These are phyloP conservation scores for Erebia palarica DNA, from an alignment of 2,888 invertebrate genomes.

Conservation along the genomic window DNA sequence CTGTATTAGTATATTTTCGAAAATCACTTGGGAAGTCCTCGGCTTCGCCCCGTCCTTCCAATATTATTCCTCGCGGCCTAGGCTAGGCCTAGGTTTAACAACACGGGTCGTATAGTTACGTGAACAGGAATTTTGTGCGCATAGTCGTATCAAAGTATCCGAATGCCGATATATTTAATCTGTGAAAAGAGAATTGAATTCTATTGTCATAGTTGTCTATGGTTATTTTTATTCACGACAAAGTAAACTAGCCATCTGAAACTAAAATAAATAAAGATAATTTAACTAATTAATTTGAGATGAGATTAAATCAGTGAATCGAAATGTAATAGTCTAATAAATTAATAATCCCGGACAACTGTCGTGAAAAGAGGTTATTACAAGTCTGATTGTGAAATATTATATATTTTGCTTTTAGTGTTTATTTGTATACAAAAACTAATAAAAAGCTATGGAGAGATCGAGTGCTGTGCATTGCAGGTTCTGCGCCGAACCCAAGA, in stretches of 20 bases:
- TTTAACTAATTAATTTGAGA: not conserved
- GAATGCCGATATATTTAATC: too few species aligned
- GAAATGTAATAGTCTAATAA: not conserved
- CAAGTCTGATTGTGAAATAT: slow-evolving; percentile 14
- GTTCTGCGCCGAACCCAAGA: slow-evolving; percentile 65
- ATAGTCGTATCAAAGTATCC: too few species aligned
- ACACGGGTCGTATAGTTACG: too few species aligned
- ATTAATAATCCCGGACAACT: not conserved
- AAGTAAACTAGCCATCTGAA: not conserved
- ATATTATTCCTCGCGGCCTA: too few species aligned
- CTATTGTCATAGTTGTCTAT: too few species aligned
- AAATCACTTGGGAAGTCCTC: too few species aligned
- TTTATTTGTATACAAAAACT: not conserved
- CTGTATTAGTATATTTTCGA: too few species aligned
- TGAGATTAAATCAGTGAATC: not conserved
- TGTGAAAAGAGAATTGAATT: too few species aligned
- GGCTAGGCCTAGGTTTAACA: too few species aligned
- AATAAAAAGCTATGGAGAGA: slow-evolving; percentile 47
- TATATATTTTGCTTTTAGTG: slow-evolving; percentile 15
- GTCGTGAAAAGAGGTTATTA: slow-evolving; percentile 14
- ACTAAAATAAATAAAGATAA: not conserved
- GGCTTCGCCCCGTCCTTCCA: too few species aligned
- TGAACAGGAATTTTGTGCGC: too few species aligned
- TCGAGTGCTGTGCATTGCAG: slow-evolving; percentile 59
- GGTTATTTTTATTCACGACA: too few species aligned